Conservation (phyloP, 2,888 invertebrate species). For the Orthosia incerta region DNA sequence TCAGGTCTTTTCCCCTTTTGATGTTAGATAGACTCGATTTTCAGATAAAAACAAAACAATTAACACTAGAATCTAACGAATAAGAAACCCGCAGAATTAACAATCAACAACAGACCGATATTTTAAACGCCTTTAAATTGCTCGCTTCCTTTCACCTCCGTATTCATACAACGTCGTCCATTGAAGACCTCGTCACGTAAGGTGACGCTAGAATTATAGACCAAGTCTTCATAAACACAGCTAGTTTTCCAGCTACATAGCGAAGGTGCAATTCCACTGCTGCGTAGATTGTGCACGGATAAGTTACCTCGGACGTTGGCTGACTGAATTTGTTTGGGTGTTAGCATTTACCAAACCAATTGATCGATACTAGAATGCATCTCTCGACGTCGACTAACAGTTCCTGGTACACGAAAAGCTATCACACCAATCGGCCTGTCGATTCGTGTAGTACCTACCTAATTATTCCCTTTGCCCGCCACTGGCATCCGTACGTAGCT, state of each 20-base stretch:
- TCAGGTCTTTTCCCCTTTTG: too few species aligned
- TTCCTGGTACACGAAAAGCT: not conserved
- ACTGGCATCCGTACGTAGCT: not conserved
- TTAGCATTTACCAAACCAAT: not conserved
- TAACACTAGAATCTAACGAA: too few species aligned
- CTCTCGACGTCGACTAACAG: not conserved
- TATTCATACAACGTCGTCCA: constrained; percentile 17
- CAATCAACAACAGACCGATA: constrained; percentile 21
- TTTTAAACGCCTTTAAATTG: constrained; percentile 16
- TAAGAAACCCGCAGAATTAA: not conserved
- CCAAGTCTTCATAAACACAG: constrained; percentile 3
- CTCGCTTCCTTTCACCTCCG: constrained; percentile 38
- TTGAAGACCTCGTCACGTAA: constrained; percentile 37
- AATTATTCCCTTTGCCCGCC: not conserved
- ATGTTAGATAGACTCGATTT: not conserved
- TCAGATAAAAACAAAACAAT: too few species aligned
- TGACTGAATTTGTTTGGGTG: not conserved
- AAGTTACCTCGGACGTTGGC: not conserved
- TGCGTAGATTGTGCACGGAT: not conserved
- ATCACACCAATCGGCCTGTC: too few species aligned
- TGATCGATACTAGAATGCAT: not conserved
- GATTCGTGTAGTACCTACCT: not conserved
- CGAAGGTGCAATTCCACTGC: not conserved
- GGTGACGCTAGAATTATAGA: constrained; percentile 9
- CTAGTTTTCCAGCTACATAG: not conserved